Evolutionary conservation across 2,888 invertebrate species (phyloP).

Genomic region (Metalampra italica): DNA sequence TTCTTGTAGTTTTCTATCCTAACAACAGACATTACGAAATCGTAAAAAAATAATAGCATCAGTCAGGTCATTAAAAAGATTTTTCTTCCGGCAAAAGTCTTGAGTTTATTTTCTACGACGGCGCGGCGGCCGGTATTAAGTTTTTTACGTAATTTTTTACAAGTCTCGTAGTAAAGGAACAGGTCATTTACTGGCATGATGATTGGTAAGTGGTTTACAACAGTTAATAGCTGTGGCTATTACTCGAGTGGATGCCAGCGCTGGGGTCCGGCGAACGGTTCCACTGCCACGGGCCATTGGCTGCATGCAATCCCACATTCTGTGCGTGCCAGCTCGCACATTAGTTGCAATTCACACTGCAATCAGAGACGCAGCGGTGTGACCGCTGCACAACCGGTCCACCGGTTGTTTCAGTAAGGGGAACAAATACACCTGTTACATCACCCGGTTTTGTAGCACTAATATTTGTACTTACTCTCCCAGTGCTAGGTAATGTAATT

Average conservation of each 20-base stretch:
- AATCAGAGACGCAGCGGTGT: not conserved
- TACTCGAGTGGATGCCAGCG: not conserved
- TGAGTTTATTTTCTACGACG: too few relatives aligned
- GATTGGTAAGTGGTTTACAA: not conserved
- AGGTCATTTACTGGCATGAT: not conserved
- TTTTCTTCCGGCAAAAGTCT: too few relatives aligned
- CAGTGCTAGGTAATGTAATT: too few relatives aligned
- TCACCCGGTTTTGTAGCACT: too few relatives aligned
- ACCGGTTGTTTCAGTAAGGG: too few relatives aligned
- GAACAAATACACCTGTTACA: too few relatives aligned
- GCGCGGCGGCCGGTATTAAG: not conserved
- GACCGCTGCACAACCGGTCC: too few relatives aligned
- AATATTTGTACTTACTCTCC: too few relatives aligned
- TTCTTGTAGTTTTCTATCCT: too few relatives aligned
- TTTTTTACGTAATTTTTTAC: not conserved
- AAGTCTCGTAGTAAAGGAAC: not conserved
- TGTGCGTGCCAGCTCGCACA: not conserved
- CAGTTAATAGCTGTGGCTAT: not conserved
- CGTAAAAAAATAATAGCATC: too few relatives aligned
- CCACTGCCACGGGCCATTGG: slow-evolving; percentile 49
- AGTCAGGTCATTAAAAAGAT: too few relatives aligned
- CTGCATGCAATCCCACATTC: slow-evolving; percentile 47
- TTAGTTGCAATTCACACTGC: not conserved
- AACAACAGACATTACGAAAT: too few relatives aligned
- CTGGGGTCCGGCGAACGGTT: not conserved